phyloP scores from a whole-genome alignment of 2,888 invertebrate genomes.

The Ormyrus pomaceus region DNA sequence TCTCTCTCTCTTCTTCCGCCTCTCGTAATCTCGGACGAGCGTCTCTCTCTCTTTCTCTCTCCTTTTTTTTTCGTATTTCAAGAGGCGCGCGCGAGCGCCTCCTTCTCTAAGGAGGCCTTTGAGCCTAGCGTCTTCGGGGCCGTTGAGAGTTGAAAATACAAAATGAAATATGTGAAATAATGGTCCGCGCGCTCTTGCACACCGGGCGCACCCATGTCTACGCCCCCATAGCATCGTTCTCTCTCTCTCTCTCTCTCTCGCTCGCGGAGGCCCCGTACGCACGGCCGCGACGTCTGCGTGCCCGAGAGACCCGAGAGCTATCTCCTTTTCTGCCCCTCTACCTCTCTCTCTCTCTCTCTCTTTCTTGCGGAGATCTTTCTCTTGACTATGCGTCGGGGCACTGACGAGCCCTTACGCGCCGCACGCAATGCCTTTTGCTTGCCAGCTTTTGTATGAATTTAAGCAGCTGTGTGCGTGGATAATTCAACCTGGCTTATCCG shows the following conservation, averaged over 20 bases:
- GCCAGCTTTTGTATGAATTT: slow-evolving; percentile 10
- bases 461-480: slow-evolving; percentile 1
- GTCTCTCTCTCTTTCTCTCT: slow-evolving; percentile 44
- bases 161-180: slow-evolving; percentile 76
- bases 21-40: slow-evolving; percentile 45
- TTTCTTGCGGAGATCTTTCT: slow-evolving; percentile 30
- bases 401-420: not conserved
- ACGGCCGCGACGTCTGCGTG: slow-evolving; percentile 17
- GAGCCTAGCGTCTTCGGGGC: slow-evolving; percentile 66
- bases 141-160: slow-evolving; percentile 66
- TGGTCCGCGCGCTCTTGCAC: slow-evolving; percentile 72
- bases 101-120: slow-evolving; percentile 61
- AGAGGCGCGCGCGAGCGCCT: slow-evolving; percentile 45
- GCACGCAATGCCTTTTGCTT: not conserved
- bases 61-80: slow-evolving; percentile 19
- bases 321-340: not conserved
- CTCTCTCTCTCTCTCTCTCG: slow-evolving; percentile 52
- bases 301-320: not conserved
- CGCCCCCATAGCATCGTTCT: slow-evolving; percentile 70
- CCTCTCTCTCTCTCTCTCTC: slow-evolving; percentile 18
- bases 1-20: slow-evolving; percentile 54
- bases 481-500: no score
- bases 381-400: not conserved
- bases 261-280: slow-evolving; percentile 37
- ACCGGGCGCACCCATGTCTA: slow-evolving; percentile 75